phyloP scores from a whole-genome alignment of 2,888 invertebrate genomes.

The Sinelater perroti region DNA sequence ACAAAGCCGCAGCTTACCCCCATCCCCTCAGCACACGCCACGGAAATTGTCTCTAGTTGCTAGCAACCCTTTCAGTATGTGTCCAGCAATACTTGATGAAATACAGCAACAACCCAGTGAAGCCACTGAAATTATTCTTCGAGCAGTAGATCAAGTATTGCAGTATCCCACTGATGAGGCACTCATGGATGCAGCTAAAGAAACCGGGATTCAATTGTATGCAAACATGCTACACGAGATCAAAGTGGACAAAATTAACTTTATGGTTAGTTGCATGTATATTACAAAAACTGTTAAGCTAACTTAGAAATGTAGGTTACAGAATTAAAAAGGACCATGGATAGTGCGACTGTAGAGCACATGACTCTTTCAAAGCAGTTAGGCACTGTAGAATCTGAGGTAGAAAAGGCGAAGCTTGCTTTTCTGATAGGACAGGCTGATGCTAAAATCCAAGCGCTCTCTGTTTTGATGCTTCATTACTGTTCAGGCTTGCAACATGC shows the following conservation, averaged over 20 bases:
- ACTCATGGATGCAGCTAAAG: conserved; percentile 88
- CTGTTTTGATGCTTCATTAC: conserved; percentile 92
- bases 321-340: conserved; percentile 78
- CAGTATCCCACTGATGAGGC: conserved; percentile 74
- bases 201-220: conserved; percentile 85
- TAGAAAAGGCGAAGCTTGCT: conserved; percentile 61
- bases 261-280: conserved; percentile 83
- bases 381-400: conserved; percentile 57
- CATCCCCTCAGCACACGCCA: conserved; percentile 79
- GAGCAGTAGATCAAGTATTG: conserved; percentile 66
- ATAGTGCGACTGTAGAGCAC: conserved; percentile 72
- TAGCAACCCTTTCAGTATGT: conserved; percentile 68
- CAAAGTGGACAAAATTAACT: conserved; percentile 81
- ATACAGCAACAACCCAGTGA: conserved; percentile 57
- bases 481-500: conserved; percentile 92
- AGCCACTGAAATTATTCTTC: conserved; percentile 60
- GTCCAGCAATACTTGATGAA: conserved; percentile 59
- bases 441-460: conserved; percentile 87
- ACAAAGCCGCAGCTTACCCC: conserved; percentile 73
- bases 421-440: conserved; percentile 74
- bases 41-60: conserved; percentile 73
- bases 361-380: conserved; percentile 63
- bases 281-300: background rate
- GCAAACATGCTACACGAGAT: conserved; percentile 73
- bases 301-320: conserved; percentile 71